Base-by-base conservation (phyloP, 2,888 invertebrate genomes). In the Lymantria monacha region DNA sequence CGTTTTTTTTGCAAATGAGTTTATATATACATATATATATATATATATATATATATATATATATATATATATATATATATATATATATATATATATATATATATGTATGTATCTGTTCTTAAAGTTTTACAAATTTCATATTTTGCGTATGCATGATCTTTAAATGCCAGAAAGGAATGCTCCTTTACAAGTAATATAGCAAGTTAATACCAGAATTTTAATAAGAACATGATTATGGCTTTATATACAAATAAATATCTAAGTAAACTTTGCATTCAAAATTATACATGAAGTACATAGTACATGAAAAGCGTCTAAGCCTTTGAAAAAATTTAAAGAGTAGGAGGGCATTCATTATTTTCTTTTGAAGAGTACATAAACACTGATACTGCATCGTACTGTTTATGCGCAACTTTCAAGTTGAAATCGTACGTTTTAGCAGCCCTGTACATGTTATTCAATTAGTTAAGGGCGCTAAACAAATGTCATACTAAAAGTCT, bases 211-310 rank as follows among this genome's bases (percentile, higher is more conserved):
- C 37, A 45, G 53, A 52, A 63, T 61, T 53, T 61, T 51, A 55
- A 59, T 57, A 53, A 46, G 59, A 63, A 61, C 48, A 53, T 50
- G 50, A 59, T 58, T 59, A 42, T 36, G 59, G 59, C 59, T 62
- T 69, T 61, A 61, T 55, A 50, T 62, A 51, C 60, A 65, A 63
- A 49, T 49, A 44, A 57, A 8, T 33, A 1, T 33, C 10, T 33
- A 10, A 33, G 10, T 59, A 59, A 64, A 61, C 57, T 70, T 57
- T 60, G 57, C 61, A 66, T 66, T 66, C 52, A 44, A 45, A 59
- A 59, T 49, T 49, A 47, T 40, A 56, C 48, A 57, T 37, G 64
- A 62, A 66, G 55, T 63, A 56, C 61, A 45, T 53, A 60, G 66
- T 61, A 51, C 57, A 64, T 61, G 59, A 59, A 61, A 61, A 59